A percentile compares a stretch with the other conserved stretches of the same genome.
phyloP scores from a whole-genome alignment of 2,113 vertebrate species.

The Azemiops feae region DNA sequence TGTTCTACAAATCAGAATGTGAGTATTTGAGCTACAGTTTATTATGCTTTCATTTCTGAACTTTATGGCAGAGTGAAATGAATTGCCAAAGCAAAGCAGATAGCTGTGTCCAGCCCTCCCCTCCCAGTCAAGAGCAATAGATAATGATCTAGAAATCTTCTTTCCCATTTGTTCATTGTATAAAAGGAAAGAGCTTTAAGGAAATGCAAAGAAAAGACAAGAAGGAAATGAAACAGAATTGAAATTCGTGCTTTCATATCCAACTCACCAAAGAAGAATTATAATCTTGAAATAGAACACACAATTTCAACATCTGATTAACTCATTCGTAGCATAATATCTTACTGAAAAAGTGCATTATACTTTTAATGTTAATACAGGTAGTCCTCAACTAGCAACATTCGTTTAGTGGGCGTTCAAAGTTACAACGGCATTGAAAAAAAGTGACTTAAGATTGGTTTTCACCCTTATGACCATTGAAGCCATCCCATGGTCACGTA shows the following conservation, averaged over 20 bases:
- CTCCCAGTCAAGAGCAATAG: not conserved
- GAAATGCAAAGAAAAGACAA: not conserved
- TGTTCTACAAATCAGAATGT: slow-evolving; percentile 16
- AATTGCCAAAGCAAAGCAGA: slow-evolving; percentile 1
- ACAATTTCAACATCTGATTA: not conserved
- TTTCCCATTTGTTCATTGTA: not conserved
- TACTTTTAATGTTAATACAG: not conserved
- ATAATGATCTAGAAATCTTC: not conserved
- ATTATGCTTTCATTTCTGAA: not conserved
- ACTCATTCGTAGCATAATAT: fast-evolving
- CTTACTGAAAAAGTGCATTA: not conserved
- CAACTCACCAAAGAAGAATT: not conserved
- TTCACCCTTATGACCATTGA: not conserved
- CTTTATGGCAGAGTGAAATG: not conserved
- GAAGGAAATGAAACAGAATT: not conserved
- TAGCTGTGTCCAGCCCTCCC: not conserved
- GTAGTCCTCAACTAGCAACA: not conserved
- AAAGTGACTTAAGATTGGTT: not conserved
- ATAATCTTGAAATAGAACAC: not conserved
- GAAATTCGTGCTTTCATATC: not conserved
- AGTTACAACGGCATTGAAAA: not conserved
- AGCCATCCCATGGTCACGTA: too few species aligned
- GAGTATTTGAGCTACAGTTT: slow-evolving; percentile 12
- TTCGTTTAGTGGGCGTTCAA: not conserved
- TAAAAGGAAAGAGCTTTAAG: not conserved